phyloP scores from a whole-genome alignment of 2,888 invertebrate species.

The Macrophya annulata region DNA sequence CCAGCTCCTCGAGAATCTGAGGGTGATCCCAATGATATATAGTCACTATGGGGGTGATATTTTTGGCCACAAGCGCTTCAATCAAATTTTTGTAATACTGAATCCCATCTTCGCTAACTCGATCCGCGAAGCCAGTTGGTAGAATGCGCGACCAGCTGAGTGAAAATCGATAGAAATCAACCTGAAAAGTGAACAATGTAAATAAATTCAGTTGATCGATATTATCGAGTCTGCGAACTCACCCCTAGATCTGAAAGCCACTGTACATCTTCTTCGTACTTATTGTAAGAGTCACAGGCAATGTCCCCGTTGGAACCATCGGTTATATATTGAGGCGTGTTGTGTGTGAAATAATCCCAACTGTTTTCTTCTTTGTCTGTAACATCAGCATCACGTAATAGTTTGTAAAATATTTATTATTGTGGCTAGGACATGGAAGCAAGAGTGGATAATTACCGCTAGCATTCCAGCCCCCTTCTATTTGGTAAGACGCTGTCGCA shows the following conservation, averaged over 20 bases:
- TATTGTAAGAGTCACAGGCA: conserved; percentile 87
- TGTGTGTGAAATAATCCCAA: conserved; percentile 83
- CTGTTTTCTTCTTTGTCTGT: conserved; percentile 85
- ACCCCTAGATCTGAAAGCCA: conserved; percentile 61
- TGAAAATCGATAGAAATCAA: conserved; percentile 65
- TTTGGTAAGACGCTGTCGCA: conserved; percentile 81
- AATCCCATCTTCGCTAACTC: conserved; percentile 87
- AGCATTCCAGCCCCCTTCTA: conserved; percentile 82
- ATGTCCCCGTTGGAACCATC: conserved; percentile 84
- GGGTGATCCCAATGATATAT: conserved; percentile 83
- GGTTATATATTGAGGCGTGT: conserved; percentile 80
- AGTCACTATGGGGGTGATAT: conserved; percentile 84
- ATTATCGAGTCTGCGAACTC: not conserved
- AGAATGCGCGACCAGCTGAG: conserved; percentile 69
- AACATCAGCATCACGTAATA: conserved; percentile 63
- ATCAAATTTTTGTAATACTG: conserved; percentile 90
- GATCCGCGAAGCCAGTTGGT: conserved; percentile 77
- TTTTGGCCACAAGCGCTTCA: conserved; percentile 83
- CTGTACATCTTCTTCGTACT: conserved; percentile 81
- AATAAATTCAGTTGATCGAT: not conserved
- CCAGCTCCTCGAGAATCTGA: conserved; percentile 84
- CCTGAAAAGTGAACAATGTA: conserved; percentile 55
- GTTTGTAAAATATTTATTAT: not conserved
- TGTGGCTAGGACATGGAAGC: conserved; percentile 7
- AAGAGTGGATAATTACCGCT: conserved; percentile 77